Evolutionary conservation across 2,888 invertebrate species (phyloP).

Genomic region (Noctua comes): DNA sequence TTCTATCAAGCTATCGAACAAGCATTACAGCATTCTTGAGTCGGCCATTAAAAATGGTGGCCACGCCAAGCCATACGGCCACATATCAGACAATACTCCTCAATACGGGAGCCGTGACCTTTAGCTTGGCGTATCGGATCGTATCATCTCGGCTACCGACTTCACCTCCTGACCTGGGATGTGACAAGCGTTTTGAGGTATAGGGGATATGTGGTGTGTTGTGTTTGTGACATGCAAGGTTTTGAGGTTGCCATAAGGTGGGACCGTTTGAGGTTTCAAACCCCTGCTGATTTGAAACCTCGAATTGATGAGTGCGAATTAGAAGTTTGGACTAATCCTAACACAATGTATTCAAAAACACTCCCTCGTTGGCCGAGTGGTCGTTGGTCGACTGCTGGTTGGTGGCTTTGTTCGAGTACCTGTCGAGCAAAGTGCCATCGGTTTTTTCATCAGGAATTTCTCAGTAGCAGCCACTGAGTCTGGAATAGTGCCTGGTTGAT

Average conservation of each 20-base stretch:
- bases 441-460: too few relatives aligned
- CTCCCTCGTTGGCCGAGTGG: too few relatives aligned
- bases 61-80: slow-evolving; percentile 44
- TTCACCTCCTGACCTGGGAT: slow-evolving; percentile 80
- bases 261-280: not conserved
- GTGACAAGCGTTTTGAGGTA: slow-evolving; percentile 60
- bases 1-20: slow-evolving; percentile 27
- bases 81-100: slow-evolving; percentile 81
- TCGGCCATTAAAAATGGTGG: slow-evolving; percentile 53
- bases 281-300: not conserved
- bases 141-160: slow-evolving; percentile 84
- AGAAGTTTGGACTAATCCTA: not conserved
- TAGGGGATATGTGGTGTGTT: slow-evolving; percentile 15
- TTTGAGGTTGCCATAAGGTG: not conserved
- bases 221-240: not conserved
- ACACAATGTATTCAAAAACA: not conserved
- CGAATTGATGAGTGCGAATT: not conserved
- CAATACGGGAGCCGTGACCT: slow-evolving; percentile 82
- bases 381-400: too few relatives aligned
- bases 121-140: slow-evolving; percentile 82
- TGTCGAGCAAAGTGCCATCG: too few relatives aligned
- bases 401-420: too few relatives aligned
- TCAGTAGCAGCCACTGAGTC: too few relatives aligned
- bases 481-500: too few relatives aligned
- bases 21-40: slow-evolving; percentile 47